These are phyloP conservation scores for Gymnodraco acuticeps DNA, from an alignment of 2,797 vertebrate genomes.

Conservation along the genomic window DNA sequence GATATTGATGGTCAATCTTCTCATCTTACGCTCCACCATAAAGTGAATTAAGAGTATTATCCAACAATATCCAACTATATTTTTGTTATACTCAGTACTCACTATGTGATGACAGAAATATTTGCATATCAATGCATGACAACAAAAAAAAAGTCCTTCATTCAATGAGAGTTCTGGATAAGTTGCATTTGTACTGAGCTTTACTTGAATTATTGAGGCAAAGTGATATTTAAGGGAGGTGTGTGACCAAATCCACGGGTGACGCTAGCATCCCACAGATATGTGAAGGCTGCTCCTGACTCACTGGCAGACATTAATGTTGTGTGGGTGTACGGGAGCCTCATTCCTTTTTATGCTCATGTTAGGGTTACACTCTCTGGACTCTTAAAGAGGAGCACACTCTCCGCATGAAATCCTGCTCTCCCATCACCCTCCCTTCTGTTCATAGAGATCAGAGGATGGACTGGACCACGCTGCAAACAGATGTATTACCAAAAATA, in stretches of 20 bases:
- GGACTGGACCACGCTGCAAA: constrained; percentile 29
- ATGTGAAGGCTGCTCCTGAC: constrained; percentile 61
- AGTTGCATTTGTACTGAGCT: not conserved
- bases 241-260: constrained; percentile 59
- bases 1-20: not conserved
- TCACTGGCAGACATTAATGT: constrained; percentile 59
- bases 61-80: not conserved
- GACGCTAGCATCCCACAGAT: constrained; percentile 72
- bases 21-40: not conserved
- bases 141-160: too few relatives aligned
- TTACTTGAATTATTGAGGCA: constrained; percentile 10
- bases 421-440: constrained; percentile 8
- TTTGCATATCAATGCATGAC: constrained; percentile 5
- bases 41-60: too few relatives aligned
- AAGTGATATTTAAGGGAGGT: constrained; percentile 35
- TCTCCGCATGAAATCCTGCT: constrained; percentile 39
- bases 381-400: constrained; percentile 64
- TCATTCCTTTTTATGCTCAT: constrained; percentile 78
- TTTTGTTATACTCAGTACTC: not conserved
- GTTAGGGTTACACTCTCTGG: constrained; percentile 63
- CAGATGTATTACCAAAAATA: constrained; percentile 39
- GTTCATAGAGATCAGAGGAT: constrained; percentile 48
- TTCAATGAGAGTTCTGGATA: constrained; percentile 19
- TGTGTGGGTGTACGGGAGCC: constrained; percentile 67
- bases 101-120: constrained; percentile 11